These are phyloP conservation scores for Halichoeres trimaculatus DNA, from an alignment of 2,113 vertebrate species.

Conservation along the genomic window DNA sequence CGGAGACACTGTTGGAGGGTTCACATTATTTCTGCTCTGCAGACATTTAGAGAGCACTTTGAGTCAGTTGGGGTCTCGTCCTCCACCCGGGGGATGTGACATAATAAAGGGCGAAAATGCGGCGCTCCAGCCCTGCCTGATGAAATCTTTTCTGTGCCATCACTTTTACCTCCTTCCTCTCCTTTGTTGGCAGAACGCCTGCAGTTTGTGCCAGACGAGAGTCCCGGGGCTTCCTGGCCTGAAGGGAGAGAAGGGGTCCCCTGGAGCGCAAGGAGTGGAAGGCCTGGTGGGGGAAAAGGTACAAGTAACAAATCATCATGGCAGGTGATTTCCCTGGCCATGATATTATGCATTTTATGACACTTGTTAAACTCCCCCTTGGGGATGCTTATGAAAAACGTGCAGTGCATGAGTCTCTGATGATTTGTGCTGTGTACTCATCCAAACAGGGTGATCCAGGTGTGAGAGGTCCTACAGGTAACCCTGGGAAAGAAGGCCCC, in stretches of 20 bases:
- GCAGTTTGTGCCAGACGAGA: conserved; percentile 83
- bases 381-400: not conserved
- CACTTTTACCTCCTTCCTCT: conserved; percentile 49
- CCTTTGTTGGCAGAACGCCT: conserved; percentile 84
- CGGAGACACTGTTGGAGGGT: conserved; percentile 52
- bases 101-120: conserved; percentile 69
- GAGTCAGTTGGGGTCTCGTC: conserved; percentile 70
- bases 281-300: conserved; percentile 80
- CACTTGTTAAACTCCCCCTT: not conserved
- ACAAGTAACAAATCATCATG: conserved; percentile 28
- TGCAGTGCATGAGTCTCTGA: not conserved
- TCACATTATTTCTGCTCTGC: conserved; percentile 69
- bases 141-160: conserved; percentile 69
- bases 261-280: conserved; percentile 75
- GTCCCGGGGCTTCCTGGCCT: conserved; percentile 83
- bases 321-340: conserved; percentile 13
- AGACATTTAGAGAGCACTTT: conserved; percentile 76
- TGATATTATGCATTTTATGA: conserved; percentile 14
- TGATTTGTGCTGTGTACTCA: not conserved
- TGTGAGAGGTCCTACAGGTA: conserved; percentile 89
- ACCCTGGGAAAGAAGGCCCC: conserved; percentile 95
- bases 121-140: conserved; percentile 54
- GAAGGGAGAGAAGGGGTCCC: conserved; percentile 84
- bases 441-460: conserved; percentile 90
- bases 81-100: conserved; percentile 66